phyloP scores from a whole-genome alignment of 64 coral and sea anemone species.

The Acropora tenuis region DNA sequence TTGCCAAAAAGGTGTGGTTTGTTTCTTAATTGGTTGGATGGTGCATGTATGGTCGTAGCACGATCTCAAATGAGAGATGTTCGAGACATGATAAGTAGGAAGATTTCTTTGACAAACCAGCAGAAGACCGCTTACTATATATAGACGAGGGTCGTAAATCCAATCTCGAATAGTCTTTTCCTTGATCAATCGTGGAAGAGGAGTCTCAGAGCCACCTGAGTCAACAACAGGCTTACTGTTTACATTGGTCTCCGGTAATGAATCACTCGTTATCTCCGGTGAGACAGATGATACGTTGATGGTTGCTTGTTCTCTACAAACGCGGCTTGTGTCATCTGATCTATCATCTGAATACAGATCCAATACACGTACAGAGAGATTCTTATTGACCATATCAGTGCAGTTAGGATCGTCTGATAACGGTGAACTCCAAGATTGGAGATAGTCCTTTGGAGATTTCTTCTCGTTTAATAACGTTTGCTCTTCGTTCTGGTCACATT shows the following conservation, averaged over 20 bases:
- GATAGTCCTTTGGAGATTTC: no score
- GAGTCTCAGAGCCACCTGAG: background rate
- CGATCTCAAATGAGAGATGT: no score
- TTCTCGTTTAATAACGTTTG: no score
- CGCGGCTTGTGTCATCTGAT: background rate
- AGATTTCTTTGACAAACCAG: no score
- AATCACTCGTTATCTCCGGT: background rate
- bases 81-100: no score
- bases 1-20: no score
- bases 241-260: background rate
- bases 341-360: background rate
- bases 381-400: background rate
- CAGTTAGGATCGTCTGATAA: background rate
- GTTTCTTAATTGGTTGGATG: no score
- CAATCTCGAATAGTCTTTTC: background rate
- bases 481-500: no score
- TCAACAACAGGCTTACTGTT: background rate
- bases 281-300: background rate
- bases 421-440: no score
- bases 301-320: background rate
- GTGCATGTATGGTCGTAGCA: no score
- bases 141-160: background rate
- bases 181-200: background rate
- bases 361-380: background rate
- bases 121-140: background rate